phyloP scores from a whole-genome alignment of 2,888 invertebrate species.

The Brachyopa scutellaris region DNA sequence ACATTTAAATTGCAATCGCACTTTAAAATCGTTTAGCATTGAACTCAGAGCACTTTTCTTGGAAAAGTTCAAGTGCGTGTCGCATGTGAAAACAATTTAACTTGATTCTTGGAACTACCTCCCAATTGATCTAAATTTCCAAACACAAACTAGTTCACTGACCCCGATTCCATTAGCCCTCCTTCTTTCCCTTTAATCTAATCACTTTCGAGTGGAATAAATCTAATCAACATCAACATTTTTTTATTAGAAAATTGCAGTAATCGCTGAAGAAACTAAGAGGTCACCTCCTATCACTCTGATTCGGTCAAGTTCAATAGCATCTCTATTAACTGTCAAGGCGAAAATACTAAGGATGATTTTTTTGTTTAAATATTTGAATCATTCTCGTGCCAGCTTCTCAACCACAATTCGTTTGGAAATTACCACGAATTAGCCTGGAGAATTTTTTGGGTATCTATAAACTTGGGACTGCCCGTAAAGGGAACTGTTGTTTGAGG shows the following conservation, averaged over 20 bases:
- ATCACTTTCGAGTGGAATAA: conserved; percentile 31
- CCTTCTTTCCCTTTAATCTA: conserved; percentile 30
- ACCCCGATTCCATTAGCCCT: conserved; percentile 40
- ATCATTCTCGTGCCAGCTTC: conserved; percentile 22
- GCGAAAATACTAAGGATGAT: conserved; percentile 30
- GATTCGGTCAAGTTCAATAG: conserved; percentile 69
- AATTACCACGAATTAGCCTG: conserved; percentile 44
- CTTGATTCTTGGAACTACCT: conserved; percentile 24
- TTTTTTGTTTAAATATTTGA: background rate
- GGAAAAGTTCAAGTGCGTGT: conserved; percentile 60
- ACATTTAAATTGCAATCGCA: conserved; percentile 4
- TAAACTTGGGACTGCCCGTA: background rate
- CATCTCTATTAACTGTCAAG: conserved; percentile 63
- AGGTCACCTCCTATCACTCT: conserved; percentile 45
- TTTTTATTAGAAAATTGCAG: conserved; percentile 67
- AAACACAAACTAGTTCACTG: conserved; percentile 50
- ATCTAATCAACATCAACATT: background rate
- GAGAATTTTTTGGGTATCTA: conserved; percentile 24
- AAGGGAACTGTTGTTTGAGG: no score
- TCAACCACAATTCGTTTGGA: conserved; percentile 29
- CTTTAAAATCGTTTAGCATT: conserved; percentile 45
- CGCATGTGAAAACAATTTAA: conserved; percentile 50
- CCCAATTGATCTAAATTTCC: conserved; percentile 56
- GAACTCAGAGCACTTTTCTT: conserved; percentile 46
- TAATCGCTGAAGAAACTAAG: conserved; percentile 33